phyloP scores from a whole-genome alignment of 1,140 invertebrate species.

The Zaprionus tsacasi region DNA sequence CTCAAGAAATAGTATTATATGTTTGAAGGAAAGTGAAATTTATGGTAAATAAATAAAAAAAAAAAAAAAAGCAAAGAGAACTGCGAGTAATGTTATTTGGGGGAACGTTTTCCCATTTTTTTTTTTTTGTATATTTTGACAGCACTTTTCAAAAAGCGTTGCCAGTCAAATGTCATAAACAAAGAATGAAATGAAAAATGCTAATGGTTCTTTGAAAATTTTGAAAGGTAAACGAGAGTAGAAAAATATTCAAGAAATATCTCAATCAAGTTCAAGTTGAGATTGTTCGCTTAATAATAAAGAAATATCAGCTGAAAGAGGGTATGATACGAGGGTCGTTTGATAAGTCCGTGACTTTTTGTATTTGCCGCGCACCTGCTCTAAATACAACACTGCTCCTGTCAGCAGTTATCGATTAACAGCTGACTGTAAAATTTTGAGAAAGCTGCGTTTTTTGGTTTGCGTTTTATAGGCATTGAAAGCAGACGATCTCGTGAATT shows the following conservation, averaged over 20 bases:
- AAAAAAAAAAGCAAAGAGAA: slow-evolving; percentile 3
- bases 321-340: no score
- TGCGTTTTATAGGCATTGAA: no score
- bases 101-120: not conserved
- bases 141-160: slow-evolving; percentile 13
- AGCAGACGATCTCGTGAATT: no score
- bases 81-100: not conserved
- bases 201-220: slow-evolving; percentile 36
- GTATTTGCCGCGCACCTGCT: no score
- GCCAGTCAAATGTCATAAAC: slow-evolving; percentile 48
- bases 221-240: slow-evolving; percentile 16
- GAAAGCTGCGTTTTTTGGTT: no score
- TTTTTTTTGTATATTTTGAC: slow-evolving; percentile 38
- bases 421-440: no score
- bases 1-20: slow-evolving; percentile 25
- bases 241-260: not conserved
- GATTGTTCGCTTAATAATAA: not conserved
- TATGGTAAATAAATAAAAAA: slow-evolving; percentile 32
- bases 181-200: slow-evolving; percentile 8
- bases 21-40: slow-evolving; percentile 66
- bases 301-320: not conserved
- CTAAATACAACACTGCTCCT: no score
- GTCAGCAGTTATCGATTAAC: no score
- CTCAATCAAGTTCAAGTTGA: slow-evolving; percentile 13
- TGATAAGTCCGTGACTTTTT: no score